Evolutionary conservation across 2,113 vertebrate genomes (phyloP).

Genomic region (Calonectris borealis): DNA sequence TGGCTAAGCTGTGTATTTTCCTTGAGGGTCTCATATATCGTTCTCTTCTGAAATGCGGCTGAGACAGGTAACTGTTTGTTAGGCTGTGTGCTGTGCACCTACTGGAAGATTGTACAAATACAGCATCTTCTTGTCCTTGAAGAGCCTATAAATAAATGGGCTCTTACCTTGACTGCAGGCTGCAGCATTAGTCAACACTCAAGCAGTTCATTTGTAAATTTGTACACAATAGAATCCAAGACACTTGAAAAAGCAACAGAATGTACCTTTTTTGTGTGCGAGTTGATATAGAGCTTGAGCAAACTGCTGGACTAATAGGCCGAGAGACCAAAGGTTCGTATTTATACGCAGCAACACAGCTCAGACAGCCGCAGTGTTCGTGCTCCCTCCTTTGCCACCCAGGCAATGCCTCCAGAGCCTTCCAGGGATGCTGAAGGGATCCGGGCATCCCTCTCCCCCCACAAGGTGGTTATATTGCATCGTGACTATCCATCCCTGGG

Average conservation of each 20-base stretch:
- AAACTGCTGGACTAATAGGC: background rate
- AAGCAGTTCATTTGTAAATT: constrained; percentile 67
- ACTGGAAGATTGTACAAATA: constrained; percentile 62
- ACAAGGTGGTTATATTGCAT: accelerated
- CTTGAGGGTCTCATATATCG: constrained; percentile 32
- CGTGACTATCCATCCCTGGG: background rate
- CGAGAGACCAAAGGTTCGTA: background rate
- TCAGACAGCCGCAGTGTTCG: accelerated
- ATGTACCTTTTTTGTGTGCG: background rate
- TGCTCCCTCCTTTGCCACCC: background rate
- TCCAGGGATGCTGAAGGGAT: background rate
- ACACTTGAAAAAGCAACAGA: constrained; percentile 55
- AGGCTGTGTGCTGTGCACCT: background rate
- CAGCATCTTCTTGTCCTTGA: constrained; percentile 63
- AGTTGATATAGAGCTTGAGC: constrained; percentile 8
- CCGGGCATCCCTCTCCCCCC: background rate
- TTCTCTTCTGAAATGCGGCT: background rate
- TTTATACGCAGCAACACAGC: background rate
- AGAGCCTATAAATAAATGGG: constrained; percentile 66
- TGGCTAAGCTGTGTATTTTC: constrained; percentile 17
- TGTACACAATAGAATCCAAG: constrained; percentile 55
- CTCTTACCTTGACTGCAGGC: constrained; percentile 65
- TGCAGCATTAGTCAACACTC: constrained; percentile 66
- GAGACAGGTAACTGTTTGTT: constrained; percentile 41
- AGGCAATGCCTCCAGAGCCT: background rate